A percentile compares a stretch with the other conserved stretches of the same genome.
phyloP scores from a whole-genome alignment of 2,888 invertebrate species.

The Sicus ferrugineus region DNA sequence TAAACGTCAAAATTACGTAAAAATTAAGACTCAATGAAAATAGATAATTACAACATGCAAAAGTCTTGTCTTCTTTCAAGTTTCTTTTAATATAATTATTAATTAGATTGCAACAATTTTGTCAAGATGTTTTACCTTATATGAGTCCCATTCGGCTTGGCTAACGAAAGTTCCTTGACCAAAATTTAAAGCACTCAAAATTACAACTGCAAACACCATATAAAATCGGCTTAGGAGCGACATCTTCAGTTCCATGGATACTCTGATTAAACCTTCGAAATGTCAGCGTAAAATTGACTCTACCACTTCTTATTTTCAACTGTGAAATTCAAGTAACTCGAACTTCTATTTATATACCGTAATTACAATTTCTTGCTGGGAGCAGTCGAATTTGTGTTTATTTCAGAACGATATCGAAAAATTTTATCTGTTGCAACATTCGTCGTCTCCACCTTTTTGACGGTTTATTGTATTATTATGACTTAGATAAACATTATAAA shows the following conservation, averaged over 20 bases:
- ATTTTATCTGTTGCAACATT: background rate
- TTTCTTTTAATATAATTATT: background rate
- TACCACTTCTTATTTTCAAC: background rate
- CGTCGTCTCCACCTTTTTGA: background rate
- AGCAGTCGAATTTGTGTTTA: too few species aligned
- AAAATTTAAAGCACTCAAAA: background rate
- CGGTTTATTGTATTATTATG: background rate
- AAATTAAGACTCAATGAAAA: too few species aligned
- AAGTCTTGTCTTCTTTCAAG: background rate
- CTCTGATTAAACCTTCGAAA: background rate
- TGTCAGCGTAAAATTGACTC: background rate
- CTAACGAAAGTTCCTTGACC: background rate
- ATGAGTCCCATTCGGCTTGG: conserved; percentile 2
- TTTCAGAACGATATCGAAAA: too few species aligned
- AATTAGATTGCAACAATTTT: background rate
- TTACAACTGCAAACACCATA: background rate
- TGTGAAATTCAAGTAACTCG: background rate
- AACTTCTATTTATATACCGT: background rate
- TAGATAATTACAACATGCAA: too few species aligned
- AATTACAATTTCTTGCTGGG: too few species aligned
- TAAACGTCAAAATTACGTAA: too few species aligned
- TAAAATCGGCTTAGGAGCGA: background rate
- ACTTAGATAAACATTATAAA: too few species aligned
- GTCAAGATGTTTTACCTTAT: conserved; percentile 8
- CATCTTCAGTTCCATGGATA: background rate